These are phyloP conservation scores for Myzus persicae DNA, from an alignment of 1,140 invertebrate genomes.

Conservation along the genomic window DNA sequence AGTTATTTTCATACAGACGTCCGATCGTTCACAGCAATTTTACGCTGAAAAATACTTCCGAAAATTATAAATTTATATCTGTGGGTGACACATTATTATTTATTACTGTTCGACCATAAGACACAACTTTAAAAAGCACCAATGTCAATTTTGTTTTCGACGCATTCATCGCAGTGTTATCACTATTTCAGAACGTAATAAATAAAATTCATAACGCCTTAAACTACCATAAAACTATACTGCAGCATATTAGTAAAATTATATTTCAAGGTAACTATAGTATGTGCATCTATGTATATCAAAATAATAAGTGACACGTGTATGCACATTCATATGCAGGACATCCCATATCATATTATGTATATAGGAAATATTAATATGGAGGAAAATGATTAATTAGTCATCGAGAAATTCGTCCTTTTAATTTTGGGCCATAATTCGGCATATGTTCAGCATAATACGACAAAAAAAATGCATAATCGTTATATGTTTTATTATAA, in stretches of 20 bases:
- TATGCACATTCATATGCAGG: not conserved
- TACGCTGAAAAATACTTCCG: not conserved
- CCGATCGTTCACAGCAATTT: not conserved
- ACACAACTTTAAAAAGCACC: not conserved
- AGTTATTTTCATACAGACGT: conserved; percentile 44
- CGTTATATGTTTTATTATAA: not conserved
- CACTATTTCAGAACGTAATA: too few relatives aligned
- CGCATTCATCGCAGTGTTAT: too few relatives aligned
- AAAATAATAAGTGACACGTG: not conserved
- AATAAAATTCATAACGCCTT: too few relatives aligned
- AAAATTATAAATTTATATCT: conserved; percentile 1
- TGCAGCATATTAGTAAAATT: not conserved
- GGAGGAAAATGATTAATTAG: not conserved
- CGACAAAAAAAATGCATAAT: not conserved
- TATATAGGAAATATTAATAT: not conserved
- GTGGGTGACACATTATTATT: not conserved
- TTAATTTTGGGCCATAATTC: not conserved
- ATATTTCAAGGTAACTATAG: not conserved
- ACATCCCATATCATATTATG: not conserved
- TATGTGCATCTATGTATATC: not conserved
- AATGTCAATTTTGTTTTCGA: not conserved
- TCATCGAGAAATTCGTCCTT: not conserved
- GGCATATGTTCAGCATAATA: too few relatives aligned
- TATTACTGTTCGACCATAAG: not conserved
- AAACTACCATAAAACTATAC: too few relatives aligned